Percentiles rank a stretch among this genome's conserved stretches.
These are phyloP conservation scores for Archocentrus centrarchus DNA, from an alignment of 2,113 vertebrate genomes.

Conservation along the genomic window DNA sequence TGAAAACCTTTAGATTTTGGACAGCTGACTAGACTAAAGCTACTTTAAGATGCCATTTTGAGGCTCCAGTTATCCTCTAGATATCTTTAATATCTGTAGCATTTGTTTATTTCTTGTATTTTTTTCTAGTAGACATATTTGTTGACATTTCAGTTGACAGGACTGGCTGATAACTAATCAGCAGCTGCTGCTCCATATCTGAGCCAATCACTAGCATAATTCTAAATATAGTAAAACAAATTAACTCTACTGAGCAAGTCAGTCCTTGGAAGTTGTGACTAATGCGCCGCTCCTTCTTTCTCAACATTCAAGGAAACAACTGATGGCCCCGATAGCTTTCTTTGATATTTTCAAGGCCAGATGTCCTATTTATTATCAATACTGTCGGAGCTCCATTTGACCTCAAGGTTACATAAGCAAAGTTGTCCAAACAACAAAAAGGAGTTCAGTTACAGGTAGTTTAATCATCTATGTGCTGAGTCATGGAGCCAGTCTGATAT, in stretches of 20 bases:
- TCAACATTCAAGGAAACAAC: background rate
- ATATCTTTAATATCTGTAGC: background rate
- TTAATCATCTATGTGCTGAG: background rate
- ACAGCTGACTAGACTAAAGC: background rate
- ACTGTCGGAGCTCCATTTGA: background rate
- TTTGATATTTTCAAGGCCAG: background rate
- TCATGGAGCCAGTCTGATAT: background rate
- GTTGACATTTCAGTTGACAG: background rate
- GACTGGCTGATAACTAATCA: background rate
- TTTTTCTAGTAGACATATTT: background rate
- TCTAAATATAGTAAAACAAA: background rate
- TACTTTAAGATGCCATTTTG: background rate
- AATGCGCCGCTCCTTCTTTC: accelerated
- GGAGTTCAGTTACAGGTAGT: background rate
- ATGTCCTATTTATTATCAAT: too few relatives aligned
- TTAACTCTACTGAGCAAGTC: background rate
- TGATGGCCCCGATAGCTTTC: background rate
- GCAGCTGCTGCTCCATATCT: background rate
- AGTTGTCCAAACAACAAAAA: background rate
- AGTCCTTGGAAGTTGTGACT: background rate
- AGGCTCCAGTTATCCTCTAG: background rate
- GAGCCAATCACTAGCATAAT: background rate
- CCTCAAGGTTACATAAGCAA: background rate
- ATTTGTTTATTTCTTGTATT: background rate
- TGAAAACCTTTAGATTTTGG: background rate